These are phyloP conservation scores for Incurvaria masculella DNA, from an alignment of 2,888 invertebrate genomes.

Conservation along the genomic window DNA sequence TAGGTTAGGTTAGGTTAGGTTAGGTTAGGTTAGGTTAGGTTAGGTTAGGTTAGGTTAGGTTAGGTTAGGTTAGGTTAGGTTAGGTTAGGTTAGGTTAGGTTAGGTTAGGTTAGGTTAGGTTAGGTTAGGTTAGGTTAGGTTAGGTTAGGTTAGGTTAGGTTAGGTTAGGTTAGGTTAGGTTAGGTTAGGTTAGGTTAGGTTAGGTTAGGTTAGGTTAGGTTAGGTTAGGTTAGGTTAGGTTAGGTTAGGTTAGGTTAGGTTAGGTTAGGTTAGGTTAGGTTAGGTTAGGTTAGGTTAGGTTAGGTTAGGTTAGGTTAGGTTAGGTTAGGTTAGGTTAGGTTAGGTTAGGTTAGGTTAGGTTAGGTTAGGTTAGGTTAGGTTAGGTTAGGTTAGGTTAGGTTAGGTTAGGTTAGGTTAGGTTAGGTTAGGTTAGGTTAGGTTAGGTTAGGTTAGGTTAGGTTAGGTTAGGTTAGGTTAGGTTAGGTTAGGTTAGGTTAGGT, in stretches of 20 bases:
- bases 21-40: no score
- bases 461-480: conserved; percentile 2
- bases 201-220: conserved; percentile 4
- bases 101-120: no score
- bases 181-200: conserved; percentile 4
- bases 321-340: conserved; percentile 2
- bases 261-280: conserved; percentile 2
- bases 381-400: conserved; percentile 2
- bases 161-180: conserved; percentile 4
- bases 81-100: no score
- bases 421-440: conserved; percentile 2
- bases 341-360: conserved; percentile 2
- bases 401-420: conserved; percentile 2
- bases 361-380: conserved; percentile 2
- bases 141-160: neutral
- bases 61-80: no score
- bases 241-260: neutral
- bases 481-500: conserved; percentile 2
- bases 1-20: no score
- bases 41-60: no score
- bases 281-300: neutral
- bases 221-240: neutral
- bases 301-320: conserved; percentile 1
- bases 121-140: neutral
- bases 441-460: conserved; percentile 2